Base-by-base conservation (phyloP, 2,797 vertebrate species). In the Salarias fasciatus region DNA sequence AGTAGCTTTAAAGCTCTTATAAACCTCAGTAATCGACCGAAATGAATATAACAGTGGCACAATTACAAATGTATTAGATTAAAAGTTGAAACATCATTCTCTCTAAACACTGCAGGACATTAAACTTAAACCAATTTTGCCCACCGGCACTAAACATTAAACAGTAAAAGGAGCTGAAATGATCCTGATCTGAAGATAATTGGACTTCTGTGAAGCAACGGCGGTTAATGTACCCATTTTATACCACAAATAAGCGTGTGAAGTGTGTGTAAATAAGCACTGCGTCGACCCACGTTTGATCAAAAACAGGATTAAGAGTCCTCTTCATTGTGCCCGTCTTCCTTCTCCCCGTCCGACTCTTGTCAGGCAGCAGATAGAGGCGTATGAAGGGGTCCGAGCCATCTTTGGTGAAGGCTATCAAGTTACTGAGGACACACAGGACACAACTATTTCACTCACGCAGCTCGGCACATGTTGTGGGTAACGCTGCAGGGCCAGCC, bases 321-420 rank as follows among this genome's bases (percentile, higher is more conserved):
- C 93, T 98, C 93, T 95, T 99, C 46, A 94, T 85, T 6, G 94
- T 94, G 2, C 90, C 90, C 13, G 96, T 98, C 94, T 96, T 99
- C 89, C 96, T 94, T 88, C 96, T 93, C 69, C 96, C 95, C 0
- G 95, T 95, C 57, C 97, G 93, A 77, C 95, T 95, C 87, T 97
- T 98, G 89, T 99, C 96, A 37, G 97, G 98, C 72, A 99, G 88
- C 86, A 99, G 86, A 91, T 98, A 99, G 85, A 99, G 81, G 66
- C 98, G 95, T 73, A 97, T 92, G 4, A 97, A 99, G 0, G 97
- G 96, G 64, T 99, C 97, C 0, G 97, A 98, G 43, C 96, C 90
- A 1, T 99, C 97, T 86, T 97, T 97, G 15, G 94, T 95, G 92
- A 98, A 95, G 0, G 96, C 94, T 38, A 99, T 97, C 54, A 99